phyloP scores from a whole-genome alignment of 2,797 vertebrate genomes.

The Cercopithecus petaurista region DNA sequence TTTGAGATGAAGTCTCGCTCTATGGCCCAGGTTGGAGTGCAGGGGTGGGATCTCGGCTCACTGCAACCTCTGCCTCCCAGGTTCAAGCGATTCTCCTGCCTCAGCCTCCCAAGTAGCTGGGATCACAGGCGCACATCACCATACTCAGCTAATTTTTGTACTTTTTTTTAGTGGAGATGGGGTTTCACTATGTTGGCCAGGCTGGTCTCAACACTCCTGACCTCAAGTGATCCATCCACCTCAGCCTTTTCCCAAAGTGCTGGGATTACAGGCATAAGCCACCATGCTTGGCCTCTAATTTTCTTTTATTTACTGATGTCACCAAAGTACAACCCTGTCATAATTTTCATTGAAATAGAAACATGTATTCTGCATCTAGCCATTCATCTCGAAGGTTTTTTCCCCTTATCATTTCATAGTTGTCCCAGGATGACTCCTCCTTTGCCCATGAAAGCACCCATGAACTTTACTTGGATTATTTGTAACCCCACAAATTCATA shows the following conservation, averaged over 20 bases:
- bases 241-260: not conserved
- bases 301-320: not conserved
- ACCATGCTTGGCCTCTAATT: not conserved
- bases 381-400: not conserved
- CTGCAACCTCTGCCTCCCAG: not conserved
- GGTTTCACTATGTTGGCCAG: not conserved
- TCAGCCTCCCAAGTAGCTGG: not conserved
- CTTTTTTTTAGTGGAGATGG: not conserved
- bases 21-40: not conserved
- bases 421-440: not conserved
- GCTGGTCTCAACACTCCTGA: not conserved
- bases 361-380: not conserved
- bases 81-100: not conserved
- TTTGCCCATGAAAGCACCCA: not conserved
- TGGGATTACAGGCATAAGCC: not conserved
- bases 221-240: not conserved
- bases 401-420: not conserved
- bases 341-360: not conserved
- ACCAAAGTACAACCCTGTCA: not conserved
- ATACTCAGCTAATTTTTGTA: not conserved
- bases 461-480: not conserved
- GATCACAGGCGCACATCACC: not conserved
- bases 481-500: not conserved
- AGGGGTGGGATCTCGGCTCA: not conserved
- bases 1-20: not conserved